A percentile compares a stretch with the other conserved stretches of the same genome.
Conservation (phyloP, 1,140 invertebrate species). For the Gonioctena quinquepunctata region DNA sequence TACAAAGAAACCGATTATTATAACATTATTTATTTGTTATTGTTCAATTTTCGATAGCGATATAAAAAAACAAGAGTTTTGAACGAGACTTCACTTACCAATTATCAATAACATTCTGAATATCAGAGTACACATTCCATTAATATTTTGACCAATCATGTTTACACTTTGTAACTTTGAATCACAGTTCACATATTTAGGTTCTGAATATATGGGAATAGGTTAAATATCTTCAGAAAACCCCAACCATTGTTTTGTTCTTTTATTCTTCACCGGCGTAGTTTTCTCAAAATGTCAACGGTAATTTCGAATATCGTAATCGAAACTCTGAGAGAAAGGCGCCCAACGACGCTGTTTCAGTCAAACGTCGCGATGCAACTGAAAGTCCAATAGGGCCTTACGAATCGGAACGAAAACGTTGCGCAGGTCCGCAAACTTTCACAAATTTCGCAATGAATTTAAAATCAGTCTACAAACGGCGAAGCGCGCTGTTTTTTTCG, state of each 20-base stretch:
- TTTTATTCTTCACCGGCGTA: too few species aligned
- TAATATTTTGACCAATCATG: background rate
- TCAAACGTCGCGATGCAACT: background rate
- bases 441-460: conserved; percentile 1
- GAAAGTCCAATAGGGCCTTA: background rate
- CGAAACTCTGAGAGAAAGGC: background rate
- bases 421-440: conserved; percentile 4
- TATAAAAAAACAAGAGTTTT: too few species aligned
- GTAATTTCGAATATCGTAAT: too few species aligned
- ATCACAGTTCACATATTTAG: background rate
- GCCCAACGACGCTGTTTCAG: background rate
- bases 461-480: background rate
- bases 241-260: too few species aligned
- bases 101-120: background rate
- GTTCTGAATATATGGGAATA: too few species aligned
- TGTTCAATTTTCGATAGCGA: too few species aligned
- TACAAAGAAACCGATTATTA: too few species aligned
- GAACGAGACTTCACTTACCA: background rate
- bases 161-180: background rate
- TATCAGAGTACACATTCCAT: background rate
- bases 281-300: too few species aligned
- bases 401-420: background rate
- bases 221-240: too few species aligned
- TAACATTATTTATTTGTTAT: too few species aligned
- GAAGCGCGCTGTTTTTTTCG: background rate